Evolutionary conservation across 2,888 invertebrate species (phyloP).

Genomic region (Drosophila maculinotata): DNA sequence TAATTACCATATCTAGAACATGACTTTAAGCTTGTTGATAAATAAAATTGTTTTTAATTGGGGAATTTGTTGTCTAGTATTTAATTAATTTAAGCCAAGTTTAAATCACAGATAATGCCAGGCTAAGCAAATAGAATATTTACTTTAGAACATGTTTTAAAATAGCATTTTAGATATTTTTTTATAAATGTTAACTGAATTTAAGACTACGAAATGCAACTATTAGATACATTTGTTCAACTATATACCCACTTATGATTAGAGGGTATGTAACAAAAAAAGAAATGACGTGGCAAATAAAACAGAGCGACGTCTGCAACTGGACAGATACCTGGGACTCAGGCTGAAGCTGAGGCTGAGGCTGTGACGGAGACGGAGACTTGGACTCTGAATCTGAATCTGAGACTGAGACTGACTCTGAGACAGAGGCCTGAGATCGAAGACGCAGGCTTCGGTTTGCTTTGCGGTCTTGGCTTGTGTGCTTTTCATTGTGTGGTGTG

Average conservation of each 20-base stretch:
- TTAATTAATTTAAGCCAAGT: too few species aligned
- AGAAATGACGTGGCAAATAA: conserved; percentile 77
- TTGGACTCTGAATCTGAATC: conserved; percentile 3
- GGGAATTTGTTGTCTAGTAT: too few species aligned
- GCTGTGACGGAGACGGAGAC: conserved; percentile 6
- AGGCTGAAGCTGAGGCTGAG: conserved; percentile 11
- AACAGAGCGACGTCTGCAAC: conserved; percentile 68
- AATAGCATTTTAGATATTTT: too few species aligned
- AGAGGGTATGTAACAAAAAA: conserved; percentile 22
- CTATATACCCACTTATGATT: not conserved
- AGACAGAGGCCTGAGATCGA: conserved; percentile 45
- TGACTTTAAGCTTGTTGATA: too few species aligned
- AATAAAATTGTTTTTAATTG: too few species aligned
- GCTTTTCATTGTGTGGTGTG: conserved; percentile 75
- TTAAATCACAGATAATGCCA: too few species aligned
- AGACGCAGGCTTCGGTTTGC: conserved; percentile 50
- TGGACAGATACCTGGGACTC: conserved; percentile 54
- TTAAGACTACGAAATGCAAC: too few species aligned
- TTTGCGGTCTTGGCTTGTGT: conserved; percentile 44
- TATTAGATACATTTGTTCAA: not conserved
- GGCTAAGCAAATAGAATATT: too few species aligned
- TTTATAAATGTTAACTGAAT: too few species aligned
- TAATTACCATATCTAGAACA: too few species aligned
- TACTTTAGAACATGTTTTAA: too few species aligned
- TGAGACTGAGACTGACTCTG: conserved; percentile 3